Conservation (phyloP, 2,797 vertebrate species). For the Chelon labrosus region DNA sequence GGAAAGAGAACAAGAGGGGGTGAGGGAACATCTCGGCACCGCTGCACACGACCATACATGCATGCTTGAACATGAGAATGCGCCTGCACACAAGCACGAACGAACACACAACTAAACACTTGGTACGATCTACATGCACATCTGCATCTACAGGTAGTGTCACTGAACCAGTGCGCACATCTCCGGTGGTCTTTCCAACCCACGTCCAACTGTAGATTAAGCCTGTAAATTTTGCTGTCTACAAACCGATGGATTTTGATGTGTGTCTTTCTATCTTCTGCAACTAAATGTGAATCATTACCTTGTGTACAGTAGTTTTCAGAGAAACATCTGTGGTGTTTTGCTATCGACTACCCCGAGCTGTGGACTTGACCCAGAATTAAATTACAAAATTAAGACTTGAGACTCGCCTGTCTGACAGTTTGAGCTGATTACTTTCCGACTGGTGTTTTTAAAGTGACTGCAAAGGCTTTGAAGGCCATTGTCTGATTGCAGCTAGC, state of each 20-base stretch:
- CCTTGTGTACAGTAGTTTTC: conserved; percentile 53
- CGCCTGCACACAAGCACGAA: conserved; percentile 37
- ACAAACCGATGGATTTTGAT: conserved; percentile 54
- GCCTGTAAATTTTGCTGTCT: conserved; percentile 64
- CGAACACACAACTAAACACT: conserved; percentile 29
- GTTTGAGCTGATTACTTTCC: conserved; percentile 6
- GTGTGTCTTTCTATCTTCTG: conserved; percentile 63
- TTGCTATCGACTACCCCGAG: conserved; percentile 35
- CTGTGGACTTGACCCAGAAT: conserved; percentile 20
- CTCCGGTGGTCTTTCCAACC: conserved; percentile 29
- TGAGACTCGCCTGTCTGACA: background rate
- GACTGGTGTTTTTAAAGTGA: background rate
- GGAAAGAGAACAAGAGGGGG: conserved; percentile 36
- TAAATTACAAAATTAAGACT: background rate
- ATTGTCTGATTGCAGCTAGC: conserved; percentile 19
- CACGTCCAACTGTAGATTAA: conserved; percentile 61
- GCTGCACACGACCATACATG: conserved; percentile 31
- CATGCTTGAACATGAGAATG: conserved; percentile 48
- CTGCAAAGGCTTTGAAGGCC: background rate
- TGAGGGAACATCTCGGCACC: conserved; percentile 17
- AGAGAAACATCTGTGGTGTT: conserved; percentile 46
- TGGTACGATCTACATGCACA: conserved; percentile 13
- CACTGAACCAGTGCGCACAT: conserved; percentile 25
- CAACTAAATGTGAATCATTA: conserved; percentile 63
- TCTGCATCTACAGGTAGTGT: conserved; percentile 3